phyloP scores from a whole-genome alignment of 2,888 invertebrate species.

The Acronicta alni region DNA sequence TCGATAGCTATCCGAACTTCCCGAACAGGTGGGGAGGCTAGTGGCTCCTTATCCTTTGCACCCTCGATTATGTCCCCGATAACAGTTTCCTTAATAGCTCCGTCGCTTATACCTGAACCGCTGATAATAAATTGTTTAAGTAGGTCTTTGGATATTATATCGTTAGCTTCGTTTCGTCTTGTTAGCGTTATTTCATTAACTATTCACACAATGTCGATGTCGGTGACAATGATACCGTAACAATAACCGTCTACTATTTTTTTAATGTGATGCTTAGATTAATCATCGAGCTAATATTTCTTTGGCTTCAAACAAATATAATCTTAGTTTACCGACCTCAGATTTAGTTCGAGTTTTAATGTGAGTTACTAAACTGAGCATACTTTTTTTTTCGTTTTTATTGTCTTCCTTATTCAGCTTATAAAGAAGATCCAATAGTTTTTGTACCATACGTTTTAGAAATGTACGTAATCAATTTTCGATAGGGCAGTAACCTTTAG shows the following conservation, averaged over 20 bases:
- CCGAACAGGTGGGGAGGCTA: conserved; percentile 55
- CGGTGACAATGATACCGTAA: conserved; percentile 35
- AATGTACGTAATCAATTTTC: conserved; percentile 29
- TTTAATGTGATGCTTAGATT: conserved; percentile 29
- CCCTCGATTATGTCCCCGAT: conserved; percentile 61
- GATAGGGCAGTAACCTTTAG: conserved; percentile 52
- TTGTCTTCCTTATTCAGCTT: too few relatives aligned
- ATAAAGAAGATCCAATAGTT: conserved; percentile 2
- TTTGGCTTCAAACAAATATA: conserved; percentile 21
- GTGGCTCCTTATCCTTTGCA: conserved; percentile 55
- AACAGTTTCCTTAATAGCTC: conserved; percentile 64
- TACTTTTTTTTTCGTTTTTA: conserved; percentile 12
- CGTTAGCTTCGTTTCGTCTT: conserved; percentile 46
- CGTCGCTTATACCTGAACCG: conserved; percentile 60
- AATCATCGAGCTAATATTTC: conserved; percentile 22
- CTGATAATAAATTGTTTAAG: conserved; percentile 59
- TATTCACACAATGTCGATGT: conserved; percentile 41
- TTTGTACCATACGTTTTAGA: conserved; percentile 24
- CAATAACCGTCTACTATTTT: conserved; percentile 40
- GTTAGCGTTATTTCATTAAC: conserved; percentile 53
- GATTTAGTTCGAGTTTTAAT: conserved; percentile 19
- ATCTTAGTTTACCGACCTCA: conserved; percentile 24
- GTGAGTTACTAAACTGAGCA: conserved; percentile 13
- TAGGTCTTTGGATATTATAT: conserved; percentile 54
- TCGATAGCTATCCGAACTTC: conserved; percentile 57